These are phyloP conservation scores for Phania funesta DNA, from an alignment of 2,888 invertebrate species.

Conservation along the genomic window DNA sequence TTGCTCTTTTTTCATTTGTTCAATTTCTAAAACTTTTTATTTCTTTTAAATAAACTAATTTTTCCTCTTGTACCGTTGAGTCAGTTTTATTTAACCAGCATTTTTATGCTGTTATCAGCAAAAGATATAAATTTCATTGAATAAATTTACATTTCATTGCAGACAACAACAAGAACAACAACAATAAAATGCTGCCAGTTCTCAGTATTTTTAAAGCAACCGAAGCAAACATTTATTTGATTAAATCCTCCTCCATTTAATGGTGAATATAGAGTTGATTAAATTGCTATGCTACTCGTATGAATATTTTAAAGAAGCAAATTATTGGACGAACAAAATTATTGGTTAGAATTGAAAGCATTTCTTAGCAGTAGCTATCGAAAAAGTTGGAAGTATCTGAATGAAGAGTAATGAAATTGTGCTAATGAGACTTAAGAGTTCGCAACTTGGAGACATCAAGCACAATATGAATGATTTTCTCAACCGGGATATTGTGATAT, in stretches of 20 bases:
- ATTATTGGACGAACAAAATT: not conserved
- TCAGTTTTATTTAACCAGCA: conserved; percentile 44
- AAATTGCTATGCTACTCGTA: not conserved
- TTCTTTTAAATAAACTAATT: conserved; percentile 49
- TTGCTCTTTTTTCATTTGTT: conserved; percentile 33
- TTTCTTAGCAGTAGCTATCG: not conserved
- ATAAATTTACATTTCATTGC: conserved; percentile 36
- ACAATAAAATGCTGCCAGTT: not conserved
- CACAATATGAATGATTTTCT: too few relatives aligned
- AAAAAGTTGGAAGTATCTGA: too few relatives aligned
- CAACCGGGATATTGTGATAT: too few relatives aligned
- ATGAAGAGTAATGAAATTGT: too few relatives aligned
- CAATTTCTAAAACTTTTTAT: conserved; percentile 41
- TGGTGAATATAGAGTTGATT: not conserved
- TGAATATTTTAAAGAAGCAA: not conserved
- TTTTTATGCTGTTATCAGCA: conserved; percentile 67
- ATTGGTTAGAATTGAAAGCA: not conserved
- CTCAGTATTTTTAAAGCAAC: not conserved
- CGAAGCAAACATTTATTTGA: conserved; percentile 18
- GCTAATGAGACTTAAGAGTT: too few relatives aligned
- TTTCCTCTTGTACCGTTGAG: conserved; percentile 42
- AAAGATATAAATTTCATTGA: conserved; percentile 40
- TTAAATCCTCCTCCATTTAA: not conserved
- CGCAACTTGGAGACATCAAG: too few relatives aligned
- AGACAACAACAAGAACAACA: conserved; percentile 6